A percentile compares a stretch with the other conserved stretches of the same genome.
Conservation (phyloP, 2,888 invertebrate species). For the Oxycera nigricornis region DNA sequence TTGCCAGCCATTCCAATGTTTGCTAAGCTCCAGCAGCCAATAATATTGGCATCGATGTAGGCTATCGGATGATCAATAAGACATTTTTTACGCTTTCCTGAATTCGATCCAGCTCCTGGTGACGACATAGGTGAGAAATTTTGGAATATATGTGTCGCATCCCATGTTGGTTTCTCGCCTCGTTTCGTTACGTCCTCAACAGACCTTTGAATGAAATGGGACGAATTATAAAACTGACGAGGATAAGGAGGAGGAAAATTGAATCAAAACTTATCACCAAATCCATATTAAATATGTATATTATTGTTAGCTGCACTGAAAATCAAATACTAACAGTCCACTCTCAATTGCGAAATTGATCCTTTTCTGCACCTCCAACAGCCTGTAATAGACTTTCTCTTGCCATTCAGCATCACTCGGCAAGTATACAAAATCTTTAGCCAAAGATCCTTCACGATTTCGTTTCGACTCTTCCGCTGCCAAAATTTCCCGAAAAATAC, state of each 20-base stretch:
- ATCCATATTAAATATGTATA: not conserved
- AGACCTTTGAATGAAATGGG: no score
- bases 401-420: constrained; percentile 68
- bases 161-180: constrained; percentile 55
- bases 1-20: constrained; percentile 58
- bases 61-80: constrained; percentile 52
- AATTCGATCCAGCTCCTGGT: constrained; percentile 50
- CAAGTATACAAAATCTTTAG: constrained; percentile 57
- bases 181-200: constrained; percentile 50
- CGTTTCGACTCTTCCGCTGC: constrained; percentile 63
- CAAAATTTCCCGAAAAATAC: constrained; percentile 69
- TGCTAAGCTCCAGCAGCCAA: constrained; percentile 54
- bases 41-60: constrained; percentile 51
- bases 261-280: not conserved
- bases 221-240: no score
- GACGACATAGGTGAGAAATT: constrained; percentile 53
- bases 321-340: constrained; percentile 52
- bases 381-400: constrained; percentile 65
- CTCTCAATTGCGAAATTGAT: constrained; percentile 59
- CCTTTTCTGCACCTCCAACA: constrained; percentile 65
- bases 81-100: constrained; percentile 50
- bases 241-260: not conserved
- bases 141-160: constrained; percentile 52
- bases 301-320: no score
- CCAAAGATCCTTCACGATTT: constrained; percentile 60